Evolutionary conservation across 2,113 vertebrate genomes (phyloP).

Genomic region (Atrichornis clamosus): DNA sequence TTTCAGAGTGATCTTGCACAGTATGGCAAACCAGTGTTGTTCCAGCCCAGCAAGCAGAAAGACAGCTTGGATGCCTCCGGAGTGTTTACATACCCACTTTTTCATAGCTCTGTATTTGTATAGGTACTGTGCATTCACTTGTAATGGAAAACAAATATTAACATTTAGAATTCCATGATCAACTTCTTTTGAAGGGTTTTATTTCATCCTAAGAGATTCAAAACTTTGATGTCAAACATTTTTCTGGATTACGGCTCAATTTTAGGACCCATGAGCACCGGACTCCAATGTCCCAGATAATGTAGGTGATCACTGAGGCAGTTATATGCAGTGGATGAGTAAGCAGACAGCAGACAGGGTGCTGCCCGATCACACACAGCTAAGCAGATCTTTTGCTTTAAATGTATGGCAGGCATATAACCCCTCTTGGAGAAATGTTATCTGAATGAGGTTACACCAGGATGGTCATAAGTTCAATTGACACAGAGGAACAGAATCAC

Average conservation of each 20-base stretch:
- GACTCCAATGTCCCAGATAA: background rate
- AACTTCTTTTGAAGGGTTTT: background rate
- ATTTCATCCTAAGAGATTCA: background rate
- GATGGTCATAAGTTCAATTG: rapidly evolving
- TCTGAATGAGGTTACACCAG: background rate
- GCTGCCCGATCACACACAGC: background rate
- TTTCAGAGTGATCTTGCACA: background rate
- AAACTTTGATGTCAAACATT: background rate
- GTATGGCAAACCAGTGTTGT: background rate
- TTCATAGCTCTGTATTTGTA: background rate
- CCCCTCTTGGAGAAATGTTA: background rate
- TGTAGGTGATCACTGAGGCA: background rate
- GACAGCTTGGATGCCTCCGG: background rate
- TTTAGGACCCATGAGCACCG: background rate
- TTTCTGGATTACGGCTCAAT: background rate
- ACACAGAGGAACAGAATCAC: background rate
- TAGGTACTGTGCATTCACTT: background rate
- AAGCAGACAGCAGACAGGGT: background rate
- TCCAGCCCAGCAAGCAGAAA: background rate
- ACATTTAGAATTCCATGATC: background rate
- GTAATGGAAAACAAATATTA: background rate
- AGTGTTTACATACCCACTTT: background rate
- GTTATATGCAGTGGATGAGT: background rate
- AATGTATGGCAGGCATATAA: background rate
- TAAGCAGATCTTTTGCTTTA: background rate